phyloP scores from a whole-genome alignment of 2,888 invertebrate species.

The Drosophila niveifrons region DNA sequence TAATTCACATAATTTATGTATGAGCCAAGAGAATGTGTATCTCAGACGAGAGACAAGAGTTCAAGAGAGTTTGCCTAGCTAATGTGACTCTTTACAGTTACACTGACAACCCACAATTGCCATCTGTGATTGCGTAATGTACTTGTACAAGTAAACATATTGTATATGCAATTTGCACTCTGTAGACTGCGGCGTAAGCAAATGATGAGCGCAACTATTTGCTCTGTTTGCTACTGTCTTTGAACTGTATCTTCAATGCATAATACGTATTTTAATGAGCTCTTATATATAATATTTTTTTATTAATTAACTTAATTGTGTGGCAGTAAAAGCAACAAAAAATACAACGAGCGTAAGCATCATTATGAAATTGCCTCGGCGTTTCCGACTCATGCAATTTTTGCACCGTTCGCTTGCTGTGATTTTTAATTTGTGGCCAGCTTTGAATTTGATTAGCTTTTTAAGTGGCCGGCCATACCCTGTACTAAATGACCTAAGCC shows the following conservation, averaged over 20 bases:
- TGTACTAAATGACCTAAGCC: background rate
- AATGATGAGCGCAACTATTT: conserved; percentile 32
- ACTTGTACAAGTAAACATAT: conserved; percentile 6
- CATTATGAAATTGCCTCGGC: conserved; percentile 43
- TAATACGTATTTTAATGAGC: conserved; percentile 62
- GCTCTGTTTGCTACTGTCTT: conserved; percentile 31
- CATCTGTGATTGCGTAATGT: conserved; percentile 45
- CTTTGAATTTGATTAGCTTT: conserved; percentile 47
- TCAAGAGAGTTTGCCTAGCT: conserved; percentile 12
- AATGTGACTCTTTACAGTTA: conserved; percentile 21
- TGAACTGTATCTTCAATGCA: conserved; percentile 21
- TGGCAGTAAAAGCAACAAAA: conserved; percentile 16
- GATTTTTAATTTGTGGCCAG: conserved; percentile 51
- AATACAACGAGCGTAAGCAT: conserved; percentile 31
- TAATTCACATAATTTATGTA: conserved; percentile 40
- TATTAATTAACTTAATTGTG: conserved; percentile 68
- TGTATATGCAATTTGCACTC: conserved; percentile 36
- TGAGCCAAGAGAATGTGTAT: conserved; percentile 22
- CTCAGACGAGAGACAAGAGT: conserved; percentile 16
- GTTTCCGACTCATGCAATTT: conserved; percentile 49
- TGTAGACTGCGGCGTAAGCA: conserved; percentile 27
- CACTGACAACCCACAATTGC: background rate
- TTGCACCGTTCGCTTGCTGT: conserved; percentile 50
- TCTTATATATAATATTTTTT: conserved; percentile 62
- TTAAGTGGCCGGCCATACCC: conserved; percentile 11